Percentiles rank a stretch among this genome's conserved stretches.
Conservation (phyloP, 2,113 vertebrate species). For the Syngnathus floridae region DNA sequence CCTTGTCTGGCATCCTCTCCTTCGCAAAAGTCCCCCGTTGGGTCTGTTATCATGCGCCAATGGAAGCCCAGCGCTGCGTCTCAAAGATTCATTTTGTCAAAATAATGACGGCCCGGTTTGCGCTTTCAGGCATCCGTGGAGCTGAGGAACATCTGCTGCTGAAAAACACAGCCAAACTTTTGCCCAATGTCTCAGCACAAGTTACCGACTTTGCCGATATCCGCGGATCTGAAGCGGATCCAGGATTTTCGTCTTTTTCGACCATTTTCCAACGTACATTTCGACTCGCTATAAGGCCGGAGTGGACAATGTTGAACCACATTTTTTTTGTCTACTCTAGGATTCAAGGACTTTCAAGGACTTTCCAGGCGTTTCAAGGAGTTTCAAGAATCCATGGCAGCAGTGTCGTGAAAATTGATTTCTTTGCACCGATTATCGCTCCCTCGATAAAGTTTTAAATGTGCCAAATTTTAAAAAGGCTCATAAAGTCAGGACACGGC, state of each 20-base stretch:
- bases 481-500: no score
- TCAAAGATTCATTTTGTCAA: slow-evolving; percentile 46
- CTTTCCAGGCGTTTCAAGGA: no score
- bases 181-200: neutral
- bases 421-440: no score
- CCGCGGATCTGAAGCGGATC: neutral
- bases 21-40: slow-evolving; percentile 45
- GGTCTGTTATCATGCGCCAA: slow-evolving; percentile 54
- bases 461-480: no score
- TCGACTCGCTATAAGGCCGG: no score
- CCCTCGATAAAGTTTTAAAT: no score
- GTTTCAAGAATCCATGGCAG: neutral
- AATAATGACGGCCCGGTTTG: slow-evolving; percentile 18
- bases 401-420: no score
- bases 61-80: slow-evolving; percentile 39
- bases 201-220: neutral
- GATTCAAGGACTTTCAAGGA: no score
- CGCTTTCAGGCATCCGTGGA: slow-evolving; percentile 39
- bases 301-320: neutral
- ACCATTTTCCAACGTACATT: neutral
- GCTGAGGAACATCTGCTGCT: slow-evolving; percentile 59
- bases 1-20: slow-evolving; percentile 51
- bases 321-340: neutral
- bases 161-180: slow-evolving; percentile 34
- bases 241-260: neutral